These are phyloP conservation scores for Lingula anatina DNA, from an alignment of 2,888 invertebrate species.

Conservation along the genomic window DNA sequence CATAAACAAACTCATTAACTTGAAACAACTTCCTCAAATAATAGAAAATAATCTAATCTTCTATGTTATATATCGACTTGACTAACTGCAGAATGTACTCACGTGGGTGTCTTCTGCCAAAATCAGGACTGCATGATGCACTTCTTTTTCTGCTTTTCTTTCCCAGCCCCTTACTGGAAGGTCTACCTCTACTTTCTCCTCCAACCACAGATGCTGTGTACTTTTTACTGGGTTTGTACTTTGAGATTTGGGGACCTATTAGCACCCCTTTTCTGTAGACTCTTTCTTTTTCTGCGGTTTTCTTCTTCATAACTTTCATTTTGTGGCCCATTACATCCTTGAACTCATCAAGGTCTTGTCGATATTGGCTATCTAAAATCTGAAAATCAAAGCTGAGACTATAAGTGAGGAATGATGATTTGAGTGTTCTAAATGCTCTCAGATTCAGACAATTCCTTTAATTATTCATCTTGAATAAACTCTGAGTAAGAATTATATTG, in stretches of 20 bases:
- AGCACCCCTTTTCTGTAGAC: not conserved
- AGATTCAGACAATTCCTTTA: no score
- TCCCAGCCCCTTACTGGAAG: slow-evolving; percentile 15
- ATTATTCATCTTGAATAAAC: no score
- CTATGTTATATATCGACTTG: no score
- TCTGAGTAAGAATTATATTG: no score
- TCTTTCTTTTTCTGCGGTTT: slow-evolving; percentile 25
- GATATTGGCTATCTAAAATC: slow-evolving; percentile 37
- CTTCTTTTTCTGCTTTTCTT: slow-evolving; percentile 10
- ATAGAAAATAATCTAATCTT: not conserved
- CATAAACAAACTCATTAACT: slow-evolving; percentile 17
- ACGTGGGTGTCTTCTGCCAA: not conserved
- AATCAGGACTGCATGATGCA: slow-evolving; percentile 15
- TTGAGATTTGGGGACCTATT: no score
- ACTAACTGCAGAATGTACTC: no score
- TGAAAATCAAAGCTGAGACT: no score
- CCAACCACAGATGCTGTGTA: no score
- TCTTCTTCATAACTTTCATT: slow-evolving; percentile 19
- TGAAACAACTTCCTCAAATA: slow-evolving; percentile 23
- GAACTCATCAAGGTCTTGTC: slow-evolving; percentile 35
- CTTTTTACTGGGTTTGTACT: no score
- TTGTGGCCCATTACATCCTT: slow-evolving; percentile 26
- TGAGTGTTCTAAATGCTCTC: no score
- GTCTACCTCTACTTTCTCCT: not conserved
- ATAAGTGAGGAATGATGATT: no score